Percentiles rank a stretch among this genome's conserved stretches.
These are phyloP conservation scores for Aspidiotus destructor DNA, from an alignment of 2,888 invertebrate genomes.

Conservation along the genomic window DNA sequence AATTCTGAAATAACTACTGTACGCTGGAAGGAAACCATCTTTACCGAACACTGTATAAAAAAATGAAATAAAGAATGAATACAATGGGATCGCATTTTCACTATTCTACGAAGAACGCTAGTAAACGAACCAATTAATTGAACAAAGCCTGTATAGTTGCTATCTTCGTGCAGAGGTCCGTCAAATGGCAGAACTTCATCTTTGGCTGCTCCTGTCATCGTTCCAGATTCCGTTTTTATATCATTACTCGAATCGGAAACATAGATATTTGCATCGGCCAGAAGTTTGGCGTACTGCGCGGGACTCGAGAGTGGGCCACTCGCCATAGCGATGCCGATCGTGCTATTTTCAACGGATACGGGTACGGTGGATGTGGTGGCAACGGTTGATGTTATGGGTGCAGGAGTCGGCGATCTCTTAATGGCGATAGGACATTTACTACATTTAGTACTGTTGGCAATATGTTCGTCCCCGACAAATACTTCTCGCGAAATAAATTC, in stretches of 20 bases:
- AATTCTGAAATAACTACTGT: constrained; percentile 64
- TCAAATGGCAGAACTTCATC: constrained; percentile 47
- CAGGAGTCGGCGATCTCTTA: not conserved
- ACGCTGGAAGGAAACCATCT: constrained; percentile 51
- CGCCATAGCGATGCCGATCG: not conserved
- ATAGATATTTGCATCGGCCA: constrained; percentile 9
- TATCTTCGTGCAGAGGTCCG: constrained; percentile 61
- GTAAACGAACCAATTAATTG: constrained; percentile 63
- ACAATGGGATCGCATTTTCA: no score
- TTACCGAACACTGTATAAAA: constrained; percentile 45
- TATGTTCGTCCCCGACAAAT: constrained; percentile 60
- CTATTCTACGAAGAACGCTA: not conserved
- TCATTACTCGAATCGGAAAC: no score
- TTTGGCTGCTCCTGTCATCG: not conserved
- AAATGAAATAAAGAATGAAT: no score
- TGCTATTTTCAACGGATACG: not conserved
- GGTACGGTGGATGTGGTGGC: not conserved
- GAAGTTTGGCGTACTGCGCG: not conserved
- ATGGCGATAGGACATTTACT: constrained; percentile 42
- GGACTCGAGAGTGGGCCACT: not conserved
- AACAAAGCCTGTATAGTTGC: constrained; percentile 76
- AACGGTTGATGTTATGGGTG: constrained; percentile 5
- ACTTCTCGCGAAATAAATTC: constrained; percentile 55
- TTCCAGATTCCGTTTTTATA: no score
- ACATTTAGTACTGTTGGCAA: constrained; percentile 28